Base-by-base conservation (phyloP, 2,888 invertebrate species). In the Drosophila robusta region DNA sequence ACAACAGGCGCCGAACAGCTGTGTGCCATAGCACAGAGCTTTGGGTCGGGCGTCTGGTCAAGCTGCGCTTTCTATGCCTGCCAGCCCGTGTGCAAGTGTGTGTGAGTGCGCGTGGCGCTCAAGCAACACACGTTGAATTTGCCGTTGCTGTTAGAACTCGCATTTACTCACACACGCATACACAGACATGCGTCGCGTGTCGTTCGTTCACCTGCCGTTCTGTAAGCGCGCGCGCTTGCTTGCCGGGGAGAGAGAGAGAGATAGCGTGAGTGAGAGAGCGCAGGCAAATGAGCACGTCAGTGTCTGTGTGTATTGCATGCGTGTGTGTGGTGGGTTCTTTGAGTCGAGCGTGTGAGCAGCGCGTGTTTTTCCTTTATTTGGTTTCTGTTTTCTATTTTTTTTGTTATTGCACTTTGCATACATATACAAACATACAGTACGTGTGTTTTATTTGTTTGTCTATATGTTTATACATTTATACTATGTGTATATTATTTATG, bases 191-290 rank as follows among this genome's bases (percentile, higher is more conserved):
- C 84, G 87, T 83, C 76, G 80, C 80, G 80, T 84, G 85, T 85
- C 87, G 82, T 87, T 82, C 81, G 81, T 82, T 82, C 82, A 82
- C 87, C 82, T 87, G 87, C 78, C 70, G 61, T 66, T 61, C 51
- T 46, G 18, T 42, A 62, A 58, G 46, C 38, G 54, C 39, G 52
- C 26, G 54, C 24, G 47, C 34, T 34, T 47, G 55, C 46, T 56
- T 45, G 29, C 29, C 26, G n/a, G 18, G 11, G 22, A 42, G 41
- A 36, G 29, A 14, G 39, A 38, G 34, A 11, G 39, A 36, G 49
- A 61, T 44, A 24, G 32, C 41, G 52, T 9, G 38, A 44, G 46
- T 63, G 57, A 12, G 29, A 36, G 26, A 36, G 32, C 24, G 18
- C 4, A 29, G 29, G 8, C 9, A 8, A 32, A 50, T 16, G 34